Evolutionary conservation across 2,113 vertebrate species (phyloP), one percentile per base, ranked within the genome.

Genomic region (Rhabdomys dilectus): DNA sequence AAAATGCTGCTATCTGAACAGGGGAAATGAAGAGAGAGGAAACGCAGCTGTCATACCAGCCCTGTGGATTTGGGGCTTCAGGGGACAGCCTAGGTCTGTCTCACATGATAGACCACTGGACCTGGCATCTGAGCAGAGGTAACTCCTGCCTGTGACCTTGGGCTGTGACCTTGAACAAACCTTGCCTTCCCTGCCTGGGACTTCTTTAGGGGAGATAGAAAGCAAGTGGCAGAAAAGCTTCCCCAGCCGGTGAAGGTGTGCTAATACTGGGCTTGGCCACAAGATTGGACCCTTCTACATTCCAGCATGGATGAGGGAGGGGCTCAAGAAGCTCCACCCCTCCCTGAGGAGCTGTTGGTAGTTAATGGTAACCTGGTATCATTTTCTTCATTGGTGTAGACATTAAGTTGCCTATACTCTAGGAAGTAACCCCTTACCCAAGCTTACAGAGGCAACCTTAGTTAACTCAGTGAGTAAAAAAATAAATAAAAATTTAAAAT

Each of bases 201-300:
- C 51, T 95, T 95, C 73, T 84, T 26, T 58, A 68, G 3, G 36
- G 84, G 7, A 91, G n/a, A 93, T 34, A 62, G 60, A 75, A 91
- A 53, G 34, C 58, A 66, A 85, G 48, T 66, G 56, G 51, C 64
- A 68, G 87, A 17, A 70, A 92, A 88, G 66, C 26, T 31, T 73
- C 62, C 66, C 66, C 76, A 53, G 73, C 4, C 0, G 29, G 56
- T 3, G 76, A 62, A 19, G 12, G 75, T 90, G 56, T 77, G 48
- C 7, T 8, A 85, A 92, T 42, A 51, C 17, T 64, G 24, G 58
- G 10, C 42, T 68, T 68, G 80, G 90, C 22, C 80, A 42, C 24
- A 84, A 26, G 56, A 84, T 29, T 60, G 56, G 56, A 42, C 24
- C 24, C 13, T 84, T 84, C n/a, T 42, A 29, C 56, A 29, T 42